Conservation (phyloP, 2,888 invertebrate genomes). For the Eupithecia tripunctaria region DNA sequence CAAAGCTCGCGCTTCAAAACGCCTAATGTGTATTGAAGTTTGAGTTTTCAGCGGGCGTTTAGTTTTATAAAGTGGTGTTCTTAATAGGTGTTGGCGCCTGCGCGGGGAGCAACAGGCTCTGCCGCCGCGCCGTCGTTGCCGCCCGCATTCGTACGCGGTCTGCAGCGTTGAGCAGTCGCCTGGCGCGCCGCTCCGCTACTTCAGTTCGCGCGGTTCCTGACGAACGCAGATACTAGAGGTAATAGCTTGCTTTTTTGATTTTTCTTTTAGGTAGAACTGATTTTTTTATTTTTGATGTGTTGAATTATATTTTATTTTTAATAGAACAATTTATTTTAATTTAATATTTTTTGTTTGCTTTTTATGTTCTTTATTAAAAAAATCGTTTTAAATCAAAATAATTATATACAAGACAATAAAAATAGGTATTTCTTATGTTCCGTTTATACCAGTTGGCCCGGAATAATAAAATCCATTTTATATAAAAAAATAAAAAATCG, state of each 20-base stretch:
- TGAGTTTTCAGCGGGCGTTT: neutral
- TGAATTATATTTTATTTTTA: neutral
- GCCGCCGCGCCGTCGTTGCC: neutral
- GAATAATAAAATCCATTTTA: neutral
- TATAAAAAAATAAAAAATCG: neutral
- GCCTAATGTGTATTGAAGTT: neutral
- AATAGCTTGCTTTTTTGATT: neutral
- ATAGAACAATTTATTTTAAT: neutral
- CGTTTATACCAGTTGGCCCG: slow-evolving; percentile 3
- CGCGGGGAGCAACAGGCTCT: slow-evolving; percentile 4
- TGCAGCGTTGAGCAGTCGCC: neutral
- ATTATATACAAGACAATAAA: neutral
- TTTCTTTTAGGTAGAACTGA: neutral
- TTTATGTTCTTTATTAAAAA: neutral
- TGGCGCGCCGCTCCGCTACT: neutral
- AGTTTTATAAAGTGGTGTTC: neutral
- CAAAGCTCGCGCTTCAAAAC: neutral
- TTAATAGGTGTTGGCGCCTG: slow-evolving; percentile 9
- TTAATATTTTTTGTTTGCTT: neutral
- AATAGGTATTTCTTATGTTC: neutral
- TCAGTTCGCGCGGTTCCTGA: slow-evolving; percentile 3
- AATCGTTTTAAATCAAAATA: too few species aligned
- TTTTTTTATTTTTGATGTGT: neutral
- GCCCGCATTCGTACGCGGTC: neutral
- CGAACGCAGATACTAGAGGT: neutral